Evolutionary conservation across 1,140 invertebrate species (phyloP).

Genomic region (Megalonaias nervosa): DNA sequence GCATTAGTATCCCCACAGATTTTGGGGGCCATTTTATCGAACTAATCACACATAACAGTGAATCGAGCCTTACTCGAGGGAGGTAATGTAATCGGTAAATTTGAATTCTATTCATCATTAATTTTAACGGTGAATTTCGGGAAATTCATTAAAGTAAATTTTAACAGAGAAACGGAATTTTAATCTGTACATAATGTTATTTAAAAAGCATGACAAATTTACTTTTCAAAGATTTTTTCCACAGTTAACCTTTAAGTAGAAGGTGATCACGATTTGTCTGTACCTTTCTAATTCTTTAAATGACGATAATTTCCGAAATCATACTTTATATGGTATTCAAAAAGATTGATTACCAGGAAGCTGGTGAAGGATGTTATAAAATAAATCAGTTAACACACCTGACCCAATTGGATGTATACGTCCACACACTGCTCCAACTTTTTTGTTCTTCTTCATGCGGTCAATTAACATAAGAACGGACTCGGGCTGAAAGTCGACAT

Average conservation of each 20-base stretch:
- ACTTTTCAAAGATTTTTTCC: too few relatives aligned
- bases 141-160: too few relatives aligned
- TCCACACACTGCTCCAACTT: conserved; percentile 97
- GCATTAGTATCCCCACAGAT: too few relatives aligned
- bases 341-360: neutral
- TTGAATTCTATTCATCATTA: too few relatives aligned
- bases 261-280: neutral
- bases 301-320: neutral
- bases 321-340: neutral
- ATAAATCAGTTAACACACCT: conserved; percentile 71
- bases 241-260: neutral
- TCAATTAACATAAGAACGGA: conserved; percentile 95
- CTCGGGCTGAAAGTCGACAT: conserved; percentile 98
- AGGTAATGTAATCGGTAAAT: too few relatives aligned
- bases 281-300: neutral
- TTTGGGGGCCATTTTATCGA: too few relatives aligned
- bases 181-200: too few relatives aligned
- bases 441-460: conserved; percentile 99
- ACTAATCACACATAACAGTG: too few relatives aligned
- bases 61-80: too few relatives aligned
- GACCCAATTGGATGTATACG: conserved; percentile 98
- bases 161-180: too few relatives aligned
- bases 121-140: too few relatives aligned
- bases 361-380: neutral
- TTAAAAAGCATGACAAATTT: too few relatives aligned